Evolutionary conservation across 2,113 vertebrate genomes (phyloP), one percentile per base, ranked within the genome.

Genomic region (Elachura formosa): DNA sequence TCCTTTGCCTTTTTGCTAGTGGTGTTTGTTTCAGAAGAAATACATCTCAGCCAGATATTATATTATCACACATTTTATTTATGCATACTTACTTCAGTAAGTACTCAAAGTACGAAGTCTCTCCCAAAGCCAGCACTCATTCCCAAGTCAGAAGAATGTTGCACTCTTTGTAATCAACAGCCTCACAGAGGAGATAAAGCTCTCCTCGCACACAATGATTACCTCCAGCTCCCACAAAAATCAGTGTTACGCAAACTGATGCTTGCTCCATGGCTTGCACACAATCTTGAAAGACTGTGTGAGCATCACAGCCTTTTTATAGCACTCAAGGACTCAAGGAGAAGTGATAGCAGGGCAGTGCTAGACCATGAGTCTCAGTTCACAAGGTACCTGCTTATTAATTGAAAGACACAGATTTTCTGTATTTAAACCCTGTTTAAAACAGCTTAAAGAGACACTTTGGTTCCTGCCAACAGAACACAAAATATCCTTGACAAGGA

Each of bases 331-430:
- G 29, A 46, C 41, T 59, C 22, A 23, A 51, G 51, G 4, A 6
- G 22, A 58, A 55, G 12, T 34, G 40, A 23, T 14, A 83, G 14
- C 5, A 59, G 16, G 26, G 5, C 10, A 41, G 6, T 49, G 33
- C 18, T 67, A 31, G 9, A 59, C 5, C 9, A 4, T 4, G 6
- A 7, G 1, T 40, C 18, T 75, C 5, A 0, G 4, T 48, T 46
- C 22, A 43, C 31, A 51, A 3, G 28, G 13, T 36, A 56, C 10
- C 13, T 56, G 11, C 7, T 90, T 38, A 14, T 43, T 22, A 64
- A 10, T 3, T 56, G n/a, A 89, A 80, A 73, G 18, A 22, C 19
- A 46, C 3, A 49, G 51, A n/a, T 4, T 40, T 87, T 66, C 5
- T 29, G 9, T 54, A 8, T 52, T 83, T 77, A 80, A 90, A 67